phyloP scores from a whole-genome alignment of 35 echinoderm and acorn worm genomes.

The Apostichopus californicus region DNA sequence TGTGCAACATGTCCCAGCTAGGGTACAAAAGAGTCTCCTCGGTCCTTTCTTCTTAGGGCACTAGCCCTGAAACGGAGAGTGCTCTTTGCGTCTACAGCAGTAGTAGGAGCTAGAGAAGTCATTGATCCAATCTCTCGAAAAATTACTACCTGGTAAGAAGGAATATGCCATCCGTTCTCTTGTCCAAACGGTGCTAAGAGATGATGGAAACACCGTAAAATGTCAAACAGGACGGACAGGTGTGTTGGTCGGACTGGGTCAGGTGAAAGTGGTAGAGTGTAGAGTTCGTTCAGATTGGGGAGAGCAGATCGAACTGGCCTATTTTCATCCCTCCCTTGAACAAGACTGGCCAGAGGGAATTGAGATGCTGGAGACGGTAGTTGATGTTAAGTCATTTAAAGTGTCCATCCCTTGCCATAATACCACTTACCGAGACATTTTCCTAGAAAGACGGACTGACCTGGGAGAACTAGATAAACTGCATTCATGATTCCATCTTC shows the following conservation, averaged over 20 bases:
- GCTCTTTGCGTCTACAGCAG: constrained; percentile 61
- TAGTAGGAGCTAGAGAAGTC: constrained; percentile 6
- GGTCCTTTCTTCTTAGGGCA: constrained; percentile 32
- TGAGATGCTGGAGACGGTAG: neutral
- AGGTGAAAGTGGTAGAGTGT: neutral
- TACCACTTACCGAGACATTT: too few relatives aligned
- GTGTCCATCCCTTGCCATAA: neutral
- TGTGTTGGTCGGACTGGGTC: neutral
- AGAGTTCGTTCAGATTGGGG: neutral
- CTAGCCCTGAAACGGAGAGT: constrained; percentile 59
- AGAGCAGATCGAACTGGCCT: neutral
- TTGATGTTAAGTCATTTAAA: neutral
- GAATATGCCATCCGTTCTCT: neutral
- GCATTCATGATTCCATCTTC: too few relatives aligned
- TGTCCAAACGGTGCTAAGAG: neutral
- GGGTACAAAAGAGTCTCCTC: constrained; percentile 36
- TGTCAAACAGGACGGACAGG: neutral
- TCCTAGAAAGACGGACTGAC: too few relatives aligned
- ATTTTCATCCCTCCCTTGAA: neutral
- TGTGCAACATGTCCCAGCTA: constrained; percentile 12
- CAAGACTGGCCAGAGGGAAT: neutral
- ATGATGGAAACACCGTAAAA: neutral
- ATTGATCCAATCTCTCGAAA: constrained; percentile 4
- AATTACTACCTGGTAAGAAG: neutral
- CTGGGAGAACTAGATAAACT: too few relatives aligned